phyloP scores from a whole-genome alignment of 2,113 vertebrate species.

The Myxocyprinus asiaticus region DNA sequence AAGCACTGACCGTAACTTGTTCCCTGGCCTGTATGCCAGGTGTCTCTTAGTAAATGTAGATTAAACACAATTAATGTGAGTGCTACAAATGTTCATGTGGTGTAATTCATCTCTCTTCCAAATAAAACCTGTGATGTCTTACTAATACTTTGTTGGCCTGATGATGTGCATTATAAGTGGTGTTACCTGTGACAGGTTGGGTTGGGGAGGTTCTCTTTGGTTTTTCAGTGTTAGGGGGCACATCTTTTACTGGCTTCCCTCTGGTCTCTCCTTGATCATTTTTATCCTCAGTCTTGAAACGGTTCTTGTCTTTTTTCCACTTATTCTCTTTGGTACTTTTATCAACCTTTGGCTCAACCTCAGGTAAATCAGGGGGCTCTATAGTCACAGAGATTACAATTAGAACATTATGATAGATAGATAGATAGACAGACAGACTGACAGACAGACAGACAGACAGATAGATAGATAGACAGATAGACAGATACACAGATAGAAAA shows the following conservation, averaged over 20 bases:
- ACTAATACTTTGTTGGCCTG: background rate
- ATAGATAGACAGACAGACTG: background rate
- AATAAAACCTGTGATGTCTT: no score
- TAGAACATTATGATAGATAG: background rate
- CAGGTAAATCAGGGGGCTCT: constrained; percentile 56
- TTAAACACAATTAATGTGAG: background rate
- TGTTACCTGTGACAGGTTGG: constrained; percentile 64
- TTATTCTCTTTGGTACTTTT: constrained; percentile 65
- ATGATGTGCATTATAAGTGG: constrained; percentile 3
- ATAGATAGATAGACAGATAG: no score
- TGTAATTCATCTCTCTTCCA: background rate
- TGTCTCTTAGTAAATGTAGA: background rate
- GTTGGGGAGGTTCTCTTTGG: constrained; percentile 58
- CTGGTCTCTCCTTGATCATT: constrained; percentile 62
- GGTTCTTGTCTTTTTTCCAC: constrained; percentile 69
- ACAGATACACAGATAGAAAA: no score
- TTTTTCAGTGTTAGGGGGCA: constrained; percentile 46
- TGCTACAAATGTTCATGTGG: background rate
- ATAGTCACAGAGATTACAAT: constrained; percentile 1
- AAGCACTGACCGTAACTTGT: constrained; percentile 10
- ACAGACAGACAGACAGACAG: no score
- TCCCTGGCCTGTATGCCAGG: background rate
- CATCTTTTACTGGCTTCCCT: constrained; percentile 50
- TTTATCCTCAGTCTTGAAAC: constrained; percentile 56
- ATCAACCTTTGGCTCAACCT: constrained; percentile 52